These are phyloP conservation scores for Sebastes iracundus DNA, from an alignment of 2,797 vertebrate genomes.

Conservation along the genomic window DNA sequence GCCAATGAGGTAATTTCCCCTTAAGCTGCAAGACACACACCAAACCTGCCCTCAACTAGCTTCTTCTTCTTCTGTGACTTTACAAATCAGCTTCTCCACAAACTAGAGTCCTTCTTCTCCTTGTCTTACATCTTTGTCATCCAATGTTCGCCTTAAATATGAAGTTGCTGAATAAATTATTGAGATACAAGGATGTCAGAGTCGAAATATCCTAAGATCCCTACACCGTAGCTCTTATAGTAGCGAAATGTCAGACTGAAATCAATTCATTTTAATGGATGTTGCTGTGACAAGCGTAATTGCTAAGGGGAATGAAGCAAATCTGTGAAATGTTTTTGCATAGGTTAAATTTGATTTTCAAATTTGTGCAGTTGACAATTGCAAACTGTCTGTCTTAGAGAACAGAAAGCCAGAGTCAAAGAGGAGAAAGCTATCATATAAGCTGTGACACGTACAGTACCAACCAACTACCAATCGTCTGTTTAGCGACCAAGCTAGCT, in stretches of 20 bases:
- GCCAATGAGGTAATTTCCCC: background rate
- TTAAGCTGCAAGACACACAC: background rate
- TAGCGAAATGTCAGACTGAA: background rate
- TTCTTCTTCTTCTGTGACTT: background rate
- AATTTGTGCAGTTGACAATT: background rate
- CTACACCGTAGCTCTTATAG: no score
- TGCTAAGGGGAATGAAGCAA: background rate
- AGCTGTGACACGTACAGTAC: background rate
- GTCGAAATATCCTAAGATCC: background rate
- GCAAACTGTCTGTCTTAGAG: background rate
- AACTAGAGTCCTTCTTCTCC: background rate
- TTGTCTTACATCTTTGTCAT: background rate
- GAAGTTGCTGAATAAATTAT: background rate
- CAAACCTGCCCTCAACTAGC: background rate
- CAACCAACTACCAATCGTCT: background rate
- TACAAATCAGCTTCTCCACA: background rate
- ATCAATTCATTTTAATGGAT: background rate
- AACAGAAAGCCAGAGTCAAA: background rate
- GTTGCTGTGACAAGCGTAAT: background rate
- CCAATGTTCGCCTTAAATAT: background rate
- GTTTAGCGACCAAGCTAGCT: accelerated
- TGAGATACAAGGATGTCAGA: background rate
- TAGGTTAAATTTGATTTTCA: background rate
- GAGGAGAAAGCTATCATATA: background rate
- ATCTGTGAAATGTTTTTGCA: background rate